These are phyloP conservation scores for Heliconius charithonia DNA, from an alignment of 2,888 invertebrate species.

Conservation along the genomic window DNA sequence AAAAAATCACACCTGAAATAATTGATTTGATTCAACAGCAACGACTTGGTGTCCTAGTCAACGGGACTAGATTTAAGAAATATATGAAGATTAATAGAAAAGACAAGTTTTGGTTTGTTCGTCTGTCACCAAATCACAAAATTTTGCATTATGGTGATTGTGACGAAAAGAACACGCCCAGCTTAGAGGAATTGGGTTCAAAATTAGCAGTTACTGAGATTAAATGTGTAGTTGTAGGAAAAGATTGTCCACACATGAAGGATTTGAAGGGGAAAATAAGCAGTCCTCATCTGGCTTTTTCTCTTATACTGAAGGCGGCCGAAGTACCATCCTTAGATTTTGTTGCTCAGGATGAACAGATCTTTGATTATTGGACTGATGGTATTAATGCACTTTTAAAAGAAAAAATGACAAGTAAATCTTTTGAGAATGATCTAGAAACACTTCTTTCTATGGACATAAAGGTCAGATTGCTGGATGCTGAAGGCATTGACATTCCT, in stretches of 20 bases:
- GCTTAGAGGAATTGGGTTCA: slow-evolving; percentile 93
- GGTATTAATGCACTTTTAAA: slow-evolving; percentile 95
- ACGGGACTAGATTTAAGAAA: slow-evolving; percentile 97
- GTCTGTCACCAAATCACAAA: slow-evolving; percentile 96
- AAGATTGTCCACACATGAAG: slow-evolving; percentile 97
- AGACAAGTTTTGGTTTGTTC: slow-evolving; percentile 98
- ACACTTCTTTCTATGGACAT: slow-evolving; percentile 98
- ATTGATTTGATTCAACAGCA: slow-evolving; percentile 95
- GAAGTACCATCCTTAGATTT: slow-evolving; percentile 94
- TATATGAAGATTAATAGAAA: slow-evolving; percentile 86
- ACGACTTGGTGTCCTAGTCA: slow-evolving; percentile 93
- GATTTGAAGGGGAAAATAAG: slow-evolving; percentile 92
- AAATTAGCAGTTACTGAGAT: slow-evolving; percentile 95
- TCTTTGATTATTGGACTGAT: slow-evolving; percentile 97
- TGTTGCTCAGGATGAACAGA: slow-evolving; percentile 94
- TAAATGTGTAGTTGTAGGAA: slow-evolving; percentile 92
- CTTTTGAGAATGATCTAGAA: slow-evolving; percentile 94
- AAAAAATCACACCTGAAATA: slow-evolving; percentile 96
- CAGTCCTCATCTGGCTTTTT: slow-evolving; percentile 92
- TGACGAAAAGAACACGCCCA: slow-evolving; percentile 94
- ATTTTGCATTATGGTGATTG: slow-evolving; percentile 98
- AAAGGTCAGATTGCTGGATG: slow-evolving; percentile 95
- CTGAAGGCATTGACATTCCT: slow-evolving; percentile 97
- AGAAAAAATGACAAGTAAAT: slow-evolving; percentile 94
- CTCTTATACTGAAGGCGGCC: slow-evolving; percentile 91